phyloP scores from a whole-genome alignment of 2,888 invertebrate genomes.

The Melipona bicolor region DNA sequence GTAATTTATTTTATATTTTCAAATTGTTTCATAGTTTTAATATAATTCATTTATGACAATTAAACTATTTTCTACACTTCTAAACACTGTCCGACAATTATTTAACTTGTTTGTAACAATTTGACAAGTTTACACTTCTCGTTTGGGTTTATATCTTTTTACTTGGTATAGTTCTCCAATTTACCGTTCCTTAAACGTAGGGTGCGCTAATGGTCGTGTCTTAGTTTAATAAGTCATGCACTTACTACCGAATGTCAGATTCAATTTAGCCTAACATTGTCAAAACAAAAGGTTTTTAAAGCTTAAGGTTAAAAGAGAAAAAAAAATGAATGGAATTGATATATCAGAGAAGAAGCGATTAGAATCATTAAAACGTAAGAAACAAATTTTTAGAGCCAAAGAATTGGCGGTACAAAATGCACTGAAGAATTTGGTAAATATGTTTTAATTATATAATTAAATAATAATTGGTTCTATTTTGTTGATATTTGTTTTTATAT shows the following conservation, averaged over 20 bases:
- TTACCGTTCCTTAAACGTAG: too few species aligned
- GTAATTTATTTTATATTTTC: background rate
- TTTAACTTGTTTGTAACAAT: too few species aligned
- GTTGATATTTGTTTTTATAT: background rate
- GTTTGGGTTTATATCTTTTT: too few species aligned
- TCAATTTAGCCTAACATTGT: background rate
- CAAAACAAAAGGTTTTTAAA: background rate
- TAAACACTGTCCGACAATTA: too few species aligned
- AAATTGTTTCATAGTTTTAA: too few species aligned
- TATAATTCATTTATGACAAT: too few species aligned
- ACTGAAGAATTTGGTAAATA: constrained; percentile 87
- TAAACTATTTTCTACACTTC: too few species aligned
- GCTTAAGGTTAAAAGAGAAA: background rate
- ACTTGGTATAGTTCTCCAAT: too few species aligned
- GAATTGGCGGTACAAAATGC: constrained; percentile 88
- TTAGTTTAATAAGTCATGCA: background rate
- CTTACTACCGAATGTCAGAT: background rate
- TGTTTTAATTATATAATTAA: constrained; percentile 56
- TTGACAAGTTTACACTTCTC: too few species aligned
- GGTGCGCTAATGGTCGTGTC: too few species aligned
- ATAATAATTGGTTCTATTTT: background rate
- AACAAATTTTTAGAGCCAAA: constrained; percentile 87
- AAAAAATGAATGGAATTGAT: constrained; percentile 28
- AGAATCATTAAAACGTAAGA: constrained; percentile 88
- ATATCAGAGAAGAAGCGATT: constrained; percentile 85